phyloP scores from a whole-genome alignment of 2,113 vertebrate genomes.

The Phasianus colchicus region DNA sequence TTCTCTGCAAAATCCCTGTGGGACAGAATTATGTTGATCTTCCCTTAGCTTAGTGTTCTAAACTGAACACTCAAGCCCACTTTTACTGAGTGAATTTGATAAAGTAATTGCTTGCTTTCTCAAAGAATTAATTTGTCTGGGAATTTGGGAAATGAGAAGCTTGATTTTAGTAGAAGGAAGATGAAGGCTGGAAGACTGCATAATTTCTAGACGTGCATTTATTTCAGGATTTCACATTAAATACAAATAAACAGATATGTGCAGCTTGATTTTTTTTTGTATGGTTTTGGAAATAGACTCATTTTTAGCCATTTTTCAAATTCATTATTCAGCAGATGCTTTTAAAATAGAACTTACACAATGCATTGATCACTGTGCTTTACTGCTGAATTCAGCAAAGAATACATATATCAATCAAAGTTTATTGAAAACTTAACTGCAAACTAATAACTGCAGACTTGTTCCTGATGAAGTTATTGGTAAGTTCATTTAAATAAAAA shows the following conservation, averaged over 20 bases:
- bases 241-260: not conserved
- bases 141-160: not conserved
- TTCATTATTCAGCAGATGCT: not conserved
- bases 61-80: not conserved
- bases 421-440: not conserved
- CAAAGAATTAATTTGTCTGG: not conserved
- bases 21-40: not conserved
- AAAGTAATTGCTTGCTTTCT: not conserved
- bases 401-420: not conserved
- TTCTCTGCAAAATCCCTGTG: not conserved
- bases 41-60: not conserved
- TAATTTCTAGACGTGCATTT: not conserved
- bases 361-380: not conserved
- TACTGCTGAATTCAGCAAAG: not conserved
- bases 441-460: not conserved
- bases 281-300: not conserved
- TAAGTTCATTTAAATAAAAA: not conserved
- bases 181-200: not conserved
- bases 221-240: not conserved
- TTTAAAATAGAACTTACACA: not conserved
- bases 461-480: not conserved
- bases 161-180: not conserved
- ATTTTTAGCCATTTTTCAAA: not conserved
- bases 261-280: not conserved
- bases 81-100: not conserved